These are phyloP conservation scores for Troides oblongomaculatus DNA, from an alignment of 2,888 invertebrate genomes.

Conservation along the genomic window DNA sequence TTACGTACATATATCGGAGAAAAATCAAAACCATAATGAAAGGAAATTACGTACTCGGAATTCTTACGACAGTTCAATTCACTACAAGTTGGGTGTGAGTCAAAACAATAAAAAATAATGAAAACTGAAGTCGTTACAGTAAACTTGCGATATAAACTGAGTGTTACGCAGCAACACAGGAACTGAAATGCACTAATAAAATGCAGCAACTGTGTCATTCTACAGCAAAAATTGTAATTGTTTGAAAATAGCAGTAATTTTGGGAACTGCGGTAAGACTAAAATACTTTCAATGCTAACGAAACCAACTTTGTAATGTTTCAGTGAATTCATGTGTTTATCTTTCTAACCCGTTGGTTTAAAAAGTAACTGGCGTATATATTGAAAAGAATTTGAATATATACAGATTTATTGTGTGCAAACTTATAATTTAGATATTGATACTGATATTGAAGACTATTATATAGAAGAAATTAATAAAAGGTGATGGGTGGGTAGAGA, in stretches of 20 bases:
- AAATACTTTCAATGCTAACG: not conserved
- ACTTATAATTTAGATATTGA: too few species aligned
- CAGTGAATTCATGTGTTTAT: not conserved
- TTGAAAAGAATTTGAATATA: too few species aligned
- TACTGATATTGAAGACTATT: too few species aligned
- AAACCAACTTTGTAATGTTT: not conserved
- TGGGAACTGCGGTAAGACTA: not conserved
- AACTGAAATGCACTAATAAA: not conserved
- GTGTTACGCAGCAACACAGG: not conserved
- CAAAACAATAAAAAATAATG: constrained; percentile 5
- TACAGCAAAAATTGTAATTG: not conserved
- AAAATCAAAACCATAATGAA: too few species aligned
- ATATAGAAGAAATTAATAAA: too few species aligned
- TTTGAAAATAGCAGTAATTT: not conserved
- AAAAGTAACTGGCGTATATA: not conserved
- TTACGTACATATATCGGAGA: too few species aligned
- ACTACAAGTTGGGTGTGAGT: not conserved
- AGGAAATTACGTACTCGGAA: not conserved
- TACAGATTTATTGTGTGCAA: too few species aligned
- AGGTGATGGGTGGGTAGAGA: too few species aligned
- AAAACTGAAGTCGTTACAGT: constrained; percentile 1
- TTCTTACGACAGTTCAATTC: not conserved
- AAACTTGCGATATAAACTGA: not conserved
- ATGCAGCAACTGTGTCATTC: not conserved
- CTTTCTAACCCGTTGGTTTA: not conserved